Conservation (phyloP, 2,888 invertebrate genomes). For the Drosophila antonietae region DNA sequence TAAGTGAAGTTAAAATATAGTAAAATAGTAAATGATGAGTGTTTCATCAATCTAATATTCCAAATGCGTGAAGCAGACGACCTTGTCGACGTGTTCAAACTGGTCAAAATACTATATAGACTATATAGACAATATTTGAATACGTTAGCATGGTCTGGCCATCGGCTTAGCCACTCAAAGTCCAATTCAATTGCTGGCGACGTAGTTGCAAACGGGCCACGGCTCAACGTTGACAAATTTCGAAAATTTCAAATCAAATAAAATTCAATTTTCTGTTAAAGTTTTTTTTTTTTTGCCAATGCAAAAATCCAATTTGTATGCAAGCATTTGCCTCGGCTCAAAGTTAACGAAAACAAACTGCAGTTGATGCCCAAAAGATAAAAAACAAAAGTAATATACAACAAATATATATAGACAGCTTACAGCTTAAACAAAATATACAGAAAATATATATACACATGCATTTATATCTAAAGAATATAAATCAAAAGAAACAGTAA, state of each 20-base stretch:
- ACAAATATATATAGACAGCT: slow-evolving; percentile 3
- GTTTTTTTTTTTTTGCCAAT: slow-evolving; percentile 25
- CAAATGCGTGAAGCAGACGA: slow-evolving; percentile 31
- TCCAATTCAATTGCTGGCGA: slow-evolving; percentile 17
- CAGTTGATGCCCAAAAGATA: slow-evolving; percentile 49
- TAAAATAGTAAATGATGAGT: neutral
- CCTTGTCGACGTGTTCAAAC: slow-evolving; percentile 52
- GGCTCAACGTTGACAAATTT: slow-evolving; percentile 32
- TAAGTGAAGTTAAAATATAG: neutral
- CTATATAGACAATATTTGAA: slow-evolving; percentile 12
- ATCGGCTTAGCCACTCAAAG: slow-evolving; percentile 9
- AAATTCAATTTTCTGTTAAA: slow-evolving; percentile 26
- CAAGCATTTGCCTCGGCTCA: slow-evolving; percentile 18
- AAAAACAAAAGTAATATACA: neutral
- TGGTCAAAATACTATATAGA: slow-evolving; percentile 25
- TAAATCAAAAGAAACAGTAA: neutral
- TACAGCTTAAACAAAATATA: neutral
- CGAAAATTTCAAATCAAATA: slow-evolving; percentile 39
- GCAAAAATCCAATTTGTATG: slow-evolving; percentile 34
- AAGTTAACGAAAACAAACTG: slow-evolving; percentile 27
- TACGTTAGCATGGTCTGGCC: neutral
- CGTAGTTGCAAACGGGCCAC: slow-evolving; percentile 41
- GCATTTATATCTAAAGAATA: neutral
- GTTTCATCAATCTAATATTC: slow-evolving; percentile 36
- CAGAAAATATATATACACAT: neutral